Evolutionary conservation across 2,888 invertebrate species (phyloP).

Genomic region (Pemphredon lugubris): DNA sequence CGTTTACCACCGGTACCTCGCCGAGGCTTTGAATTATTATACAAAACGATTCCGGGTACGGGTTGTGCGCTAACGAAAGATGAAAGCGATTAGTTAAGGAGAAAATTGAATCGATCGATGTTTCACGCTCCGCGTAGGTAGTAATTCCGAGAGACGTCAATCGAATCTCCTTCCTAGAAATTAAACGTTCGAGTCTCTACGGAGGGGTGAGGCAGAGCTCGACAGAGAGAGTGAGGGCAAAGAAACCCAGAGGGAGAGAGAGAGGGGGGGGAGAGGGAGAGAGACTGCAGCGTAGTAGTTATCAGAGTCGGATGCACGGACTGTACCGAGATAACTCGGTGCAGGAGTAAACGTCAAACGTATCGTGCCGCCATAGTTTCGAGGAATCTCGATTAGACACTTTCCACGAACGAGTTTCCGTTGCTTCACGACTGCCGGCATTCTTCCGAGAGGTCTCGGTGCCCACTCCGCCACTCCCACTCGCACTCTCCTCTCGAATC

Average conservation of each 20-base stretch:
- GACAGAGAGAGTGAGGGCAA: not conserved
- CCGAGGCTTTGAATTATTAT: too few species aligned
- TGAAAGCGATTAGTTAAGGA: not conserved
- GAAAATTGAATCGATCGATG: conserved; percentile 28
- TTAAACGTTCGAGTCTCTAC: conserved; percentile 11
- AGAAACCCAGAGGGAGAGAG: not conserved
- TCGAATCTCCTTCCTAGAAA: conserved; percentile 58
- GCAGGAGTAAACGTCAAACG: conserved; percentile 20
- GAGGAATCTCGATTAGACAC: conserved; percentile 53
- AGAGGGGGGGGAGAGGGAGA: not conserved
- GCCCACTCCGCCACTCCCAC: not conserved
- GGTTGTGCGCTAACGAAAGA: not conserved
- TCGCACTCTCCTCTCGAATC: too few species aligned
- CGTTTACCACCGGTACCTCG: too few species aligned
- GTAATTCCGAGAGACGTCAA: conserved; percentile 35
- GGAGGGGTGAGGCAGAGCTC: not conserved
- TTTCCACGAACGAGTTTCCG: conserved; percentile 36
- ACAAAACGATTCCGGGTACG: too few species aligned
- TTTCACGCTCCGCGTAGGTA: conserved; percentile 32
- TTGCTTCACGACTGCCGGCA: conserved; percentile 11
- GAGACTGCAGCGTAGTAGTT: conserved; percentile 10
- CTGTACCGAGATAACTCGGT: conserved; percentile 15
- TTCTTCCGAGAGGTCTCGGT: conserved; percentile 2
- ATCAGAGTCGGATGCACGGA: conserved; percentile 28
- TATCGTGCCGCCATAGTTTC: conserved; percentile 40